Evolutionary conservation across 2,113 vertebrate species (phyloP).

Genomic region (Indicator maculatus): DNA sequence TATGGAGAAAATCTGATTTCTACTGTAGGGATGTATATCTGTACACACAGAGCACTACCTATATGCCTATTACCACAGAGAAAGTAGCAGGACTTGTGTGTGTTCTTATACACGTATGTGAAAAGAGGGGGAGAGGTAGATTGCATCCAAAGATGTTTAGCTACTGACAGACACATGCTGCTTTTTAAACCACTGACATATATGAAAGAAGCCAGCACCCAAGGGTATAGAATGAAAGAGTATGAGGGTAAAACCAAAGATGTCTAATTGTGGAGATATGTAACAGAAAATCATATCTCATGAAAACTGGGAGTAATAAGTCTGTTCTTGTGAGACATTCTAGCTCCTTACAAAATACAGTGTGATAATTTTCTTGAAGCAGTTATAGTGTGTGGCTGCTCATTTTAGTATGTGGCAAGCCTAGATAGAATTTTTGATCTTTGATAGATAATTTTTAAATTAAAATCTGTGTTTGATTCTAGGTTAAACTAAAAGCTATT

Average conservation of each 20-base stretch:
- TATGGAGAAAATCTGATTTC: constrained; percentile 9
- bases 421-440: neutral
- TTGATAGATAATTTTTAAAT: neutral
- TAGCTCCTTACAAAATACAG: neutral
- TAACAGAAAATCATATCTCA: neutral
- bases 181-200: neutral
- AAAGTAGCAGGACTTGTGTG: neutral
- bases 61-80: neutral
- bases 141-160: neutral
- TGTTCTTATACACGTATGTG: neutral
- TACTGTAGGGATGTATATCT: neutral
- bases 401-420: neutral
- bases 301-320: neutral
- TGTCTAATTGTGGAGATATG: neutral
- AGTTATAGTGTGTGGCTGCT: neutral
- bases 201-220: neutral
- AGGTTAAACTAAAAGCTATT: neutral
- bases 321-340: neutral
- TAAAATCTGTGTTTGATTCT: neutral
- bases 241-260: constrained; percentile 9
- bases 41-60: neutral
- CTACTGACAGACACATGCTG: neutral
- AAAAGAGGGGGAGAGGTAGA: neutral
- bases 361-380: neutral
- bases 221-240: neutral